Conservation (phyloP, 2,888 invertebrate genomes). For the Eudemis profundana region DNA sequence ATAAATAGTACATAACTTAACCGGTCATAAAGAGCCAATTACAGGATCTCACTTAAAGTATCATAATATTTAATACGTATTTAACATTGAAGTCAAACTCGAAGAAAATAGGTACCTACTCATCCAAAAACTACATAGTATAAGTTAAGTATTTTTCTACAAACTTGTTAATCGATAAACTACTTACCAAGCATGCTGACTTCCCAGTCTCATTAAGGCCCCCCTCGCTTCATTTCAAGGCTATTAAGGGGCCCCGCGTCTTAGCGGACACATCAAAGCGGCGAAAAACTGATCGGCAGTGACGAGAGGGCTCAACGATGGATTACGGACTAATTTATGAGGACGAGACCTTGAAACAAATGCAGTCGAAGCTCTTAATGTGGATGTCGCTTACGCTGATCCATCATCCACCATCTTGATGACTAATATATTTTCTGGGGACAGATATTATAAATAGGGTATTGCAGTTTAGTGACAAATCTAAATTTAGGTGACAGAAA, state of each 20-base stretch:
- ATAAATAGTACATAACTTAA: too few species aligned
- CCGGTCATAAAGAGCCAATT: too few species aligned
- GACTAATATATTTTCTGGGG: too few species aligned
- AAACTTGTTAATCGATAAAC: constrained; percentile 17
- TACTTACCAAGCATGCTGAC: constrained; percentile 8
- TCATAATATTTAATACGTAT: too few species aligned
- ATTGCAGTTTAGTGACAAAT: too few species aligned
- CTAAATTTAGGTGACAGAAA: too few species aligned
- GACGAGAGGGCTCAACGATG: not conserved
- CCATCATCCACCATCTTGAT: too few species aligned
- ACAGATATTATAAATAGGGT: too few species aligned
- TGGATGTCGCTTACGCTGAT: not conserved
- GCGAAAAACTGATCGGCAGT: constrained; percentile 14
- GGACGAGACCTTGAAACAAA: constrained; percentile 16
- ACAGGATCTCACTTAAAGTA: too few species aligned
- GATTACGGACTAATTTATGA: constrained; percentile 22
- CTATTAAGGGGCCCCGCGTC: constrained; percentile 38
- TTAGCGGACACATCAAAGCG: constrained; percentile 40
- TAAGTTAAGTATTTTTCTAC: not conserved
- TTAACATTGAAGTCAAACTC: too few species aligned
- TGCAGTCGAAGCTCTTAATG: not conserved
- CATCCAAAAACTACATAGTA: too few species aligned
- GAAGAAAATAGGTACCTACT: too few species aligned
- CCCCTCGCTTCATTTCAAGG: constrained; percentile 34
- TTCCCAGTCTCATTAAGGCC: constrained; percentile 24